Base-by-base conservation (phyloP, 92 coral and sea anemone genomes). In the Parazoanthus darwini region DNA sequence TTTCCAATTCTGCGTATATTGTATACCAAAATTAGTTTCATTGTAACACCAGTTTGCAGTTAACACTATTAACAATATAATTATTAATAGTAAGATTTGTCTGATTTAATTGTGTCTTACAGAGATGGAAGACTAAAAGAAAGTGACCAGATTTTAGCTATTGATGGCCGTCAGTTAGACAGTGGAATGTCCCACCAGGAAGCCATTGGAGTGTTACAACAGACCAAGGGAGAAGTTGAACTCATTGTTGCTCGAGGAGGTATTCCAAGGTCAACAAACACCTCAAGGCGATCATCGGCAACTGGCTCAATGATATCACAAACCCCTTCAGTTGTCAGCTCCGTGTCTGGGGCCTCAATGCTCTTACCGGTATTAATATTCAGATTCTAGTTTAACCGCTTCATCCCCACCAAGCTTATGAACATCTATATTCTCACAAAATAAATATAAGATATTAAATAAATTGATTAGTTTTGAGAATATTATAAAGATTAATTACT, bases 71-170 rank as follows among this genome's bases (percentile, higher is more conserved):
- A 39, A 39, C 2, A 4, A 2, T 39, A 39, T 39, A 0, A 39
- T 39, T 39, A 39, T n/a, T n/a, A n/a, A n/a, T 4, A 39, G 42
- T 39, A 39, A 4, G 42, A 39, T 39, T 1, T 39, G 42, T 0
- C 42, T 39, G 6, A 23, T 3, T 23, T 72, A 72, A 7, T 72
- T 72, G 77, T 72, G 18, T 25, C 14, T 36, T 71, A 48, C 85
- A 97, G 99, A 74, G 98, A 97, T 91, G 98, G 99, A 2, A 92
- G 97, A 11, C 85, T 97, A 11, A 96, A 95, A 70, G 99, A 97
- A 88, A 94, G 99, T 88, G 99, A 97, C 80, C 99, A 97, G 90
- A 97, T 97, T 63, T 93, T 97, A 51, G 96, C 98, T 66, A 97
- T 97, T 70, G 98, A 97, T 82, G 95, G 96, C 26, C 92, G 94